Conservation (phyloP, 1,140 invertebrate species). For the Diprion similis region DNA sequence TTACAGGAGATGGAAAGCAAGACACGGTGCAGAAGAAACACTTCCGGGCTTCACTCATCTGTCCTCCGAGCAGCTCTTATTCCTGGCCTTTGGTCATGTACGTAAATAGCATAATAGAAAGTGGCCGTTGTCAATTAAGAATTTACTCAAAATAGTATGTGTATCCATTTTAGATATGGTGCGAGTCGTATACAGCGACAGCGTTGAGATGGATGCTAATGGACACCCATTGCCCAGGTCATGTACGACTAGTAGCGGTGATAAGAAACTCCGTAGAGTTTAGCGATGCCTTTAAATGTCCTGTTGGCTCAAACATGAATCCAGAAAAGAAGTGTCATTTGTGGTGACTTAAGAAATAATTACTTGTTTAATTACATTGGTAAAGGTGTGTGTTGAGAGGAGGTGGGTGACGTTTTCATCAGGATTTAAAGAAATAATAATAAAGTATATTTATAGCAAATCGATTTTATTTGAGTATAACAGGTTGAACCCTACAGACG, state of each 20-base stretch:
- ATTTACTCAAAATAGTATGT: constrained; percentile 18
- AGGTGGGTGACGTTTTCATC: not conserved
- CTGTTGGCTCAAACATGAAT: constrained; percentile 80
- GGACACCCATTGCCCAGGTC: constrained; percentile 78
- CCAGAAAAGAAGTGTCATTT: constrained; percentile 79
- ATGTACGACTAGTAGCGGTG: constrained; percentile 80
- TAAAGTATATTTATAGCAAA: constrained; percentile 42
- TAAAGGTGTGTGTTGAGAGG: not conserved
- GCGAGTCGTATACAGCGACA: constrained; percentile 70
- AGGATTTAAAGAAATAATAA: constrained; percentile 13
- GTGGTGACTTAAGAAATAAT: constrained; percentile 56
- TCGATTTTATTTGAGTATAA: constrained; percentile 40
- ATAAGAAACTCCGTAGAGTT: constrained; percentile 89
- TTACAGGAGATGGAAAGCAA: constrained; percentile 69
- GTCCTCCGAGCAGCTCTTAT: constrained; percentile 86
- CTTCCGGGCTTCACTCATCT: constrained; percentile 81
- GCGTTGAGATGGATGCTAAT: constrained; percentile 71
- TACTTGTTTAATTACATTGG: constrained; percentile 10
- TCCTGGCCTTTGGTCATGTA: constrained; percentile 87
- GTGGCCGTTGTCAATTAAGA: constrained; percentile 28
- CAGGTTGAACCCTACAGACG: constrained; percentile 12
- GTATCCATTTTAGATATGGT: constrained; percentile 73
- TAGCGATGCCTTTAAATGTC: constrained; percentile 80
- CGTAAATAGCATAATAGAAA: constrained; percentile 40
- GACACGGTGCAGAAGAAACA: constrained; percentile 66